Conservation (phyloP, 1,140 invertebrate species). For the Brevipalpus yothersi region DNA sequence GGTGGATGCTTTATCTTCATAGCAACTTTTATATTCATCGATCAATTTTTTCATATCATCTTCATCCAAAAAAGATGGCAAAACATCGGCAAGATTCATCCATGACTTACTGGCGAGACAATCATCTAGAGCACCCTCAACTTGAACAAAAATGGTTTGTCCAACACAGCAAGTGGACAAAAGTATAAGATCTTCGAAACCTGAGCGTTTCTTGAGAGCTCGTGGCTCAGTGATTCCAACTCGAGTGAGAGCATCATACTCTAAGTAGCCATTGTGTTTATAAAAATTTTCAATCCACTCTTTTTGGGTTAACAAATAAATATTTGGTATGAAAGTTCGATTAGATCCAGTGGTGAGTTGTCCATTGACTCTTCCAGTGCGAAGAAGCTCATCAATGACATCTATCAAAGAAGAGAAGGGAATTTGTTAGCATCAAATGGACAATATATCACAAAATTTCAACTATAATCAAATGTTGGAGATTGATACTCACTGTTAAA, state of each 20-base stretch:
- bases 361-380: constrained; percentile 43
- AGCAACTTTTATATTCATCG: constrained; percentile 3
- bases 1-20: constrained; percentile 8
- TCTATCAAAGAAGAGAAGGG: constrained; percentile 20
- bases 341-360: constrained; percentile 33
- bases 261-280: constrained; percentile 73
- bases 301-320: constrained; percentile 58
- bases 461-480: neutral
- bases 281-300: constrained; percentile 81
- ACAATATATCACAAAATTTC: neutral
- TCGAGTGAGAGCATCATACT: constrained; percentile 65
- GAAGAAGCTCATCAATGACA: constrained; percentile 35
- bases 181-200: neutral
- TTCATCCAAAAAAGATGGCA: constrained; percentile 14
- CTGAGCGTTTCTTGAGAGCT: constrained; percentile 25
- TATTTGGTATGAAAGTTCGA: constrained; percentile 60
- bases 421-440: neutral
- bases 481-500: constrained; percentile 40
- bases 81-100: constrained; percentile 36
- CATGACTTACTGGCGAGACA: constrained; percentile 42
- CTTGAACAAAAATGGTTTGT: constrained; percentile 39
- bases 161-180: constrained; percentile 38
- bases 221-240: constrained; percentile 66
- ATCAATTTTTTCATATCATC: constrained; percentile 13
- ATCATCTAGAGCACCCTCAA: constrained; percentile 62